Evolutionary conservation across 2,797 vertebrate genomes (phyloP).

Genomic region (Notolabrus celidotus): DNA sequence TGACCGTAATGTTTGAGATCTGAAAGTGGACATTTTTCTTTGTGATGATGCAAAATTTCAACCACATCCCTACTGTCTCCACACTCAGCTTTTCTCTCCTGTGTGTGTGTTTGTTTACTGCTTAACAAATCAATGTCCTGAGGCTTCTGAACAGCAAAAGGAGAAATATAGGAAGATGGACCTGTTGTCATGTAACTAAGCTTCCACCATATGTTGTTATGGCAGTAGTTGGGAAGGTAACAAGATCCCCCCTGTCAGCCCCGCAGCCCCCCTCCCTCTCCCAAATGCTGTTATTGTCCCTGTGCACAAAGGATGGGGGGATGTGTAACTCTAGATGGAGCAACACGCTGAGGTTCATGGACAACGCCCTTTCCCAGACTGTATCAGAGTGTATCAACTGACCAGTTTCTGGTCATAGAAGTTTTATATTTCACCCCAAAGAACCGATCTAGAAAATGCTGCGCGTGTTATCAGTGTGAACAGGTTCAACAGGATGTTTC

Average conservation of each 20-base stretch:
- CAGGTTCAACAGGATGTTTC: not conserved
- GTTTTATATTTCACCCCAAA: slow-evolving; percentile 32
- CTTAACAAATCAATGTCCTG: slow-evolving; percentile 14
- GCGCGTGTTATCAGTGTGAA: not conserved
- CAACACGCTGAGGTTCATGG: slow-evolving; percentile 72
- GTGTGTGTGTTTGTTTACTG: slow-evolving; percentile 5
- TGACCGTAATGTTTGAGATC: slow-evolving; percentile 7
- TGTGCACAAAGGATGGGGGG: slow-evolving; percentile 76
- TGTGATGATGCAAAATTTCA: not conserved
- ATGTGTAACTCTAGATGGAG: slow-evolving; percentile 73
- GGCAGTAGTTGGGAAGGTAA: slow-evolving; percentile 76
- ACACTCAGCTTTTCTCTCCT: not conserved
- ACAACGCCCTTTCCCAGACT: slow-evolving; percentile 80
- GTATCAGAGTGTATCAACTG: slow-evolving; percentile 56
- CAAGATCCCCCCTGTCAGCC: slow-evolving; percentile 56
- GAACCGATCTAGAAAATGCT: not conserved
- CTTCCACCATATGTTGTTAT: slow-evolving; percentile 67
- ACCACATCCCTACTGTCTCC: not conserved
- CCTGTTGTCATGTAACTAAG: slow-evolving; percentile 66
- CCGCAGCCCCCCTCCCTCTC: slow-evolving; percentile 10
- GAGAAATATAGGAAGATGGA: slow-evolving; percentile 43
- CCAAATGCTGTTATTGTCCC: slow-evolving; percentile 78
- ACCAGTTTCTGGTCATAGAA: slow-evolving; percentile 32
- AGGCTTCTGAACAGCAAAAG: slow-evolving; percentile 22
- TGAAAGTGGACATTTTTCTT: not conserved